These are phyloP conservation scores for Paramacrobiotus metropolitanus DNA, from an alignment of 1,140 invertebrate genomes.

Conservation along the genomic window DNA sequence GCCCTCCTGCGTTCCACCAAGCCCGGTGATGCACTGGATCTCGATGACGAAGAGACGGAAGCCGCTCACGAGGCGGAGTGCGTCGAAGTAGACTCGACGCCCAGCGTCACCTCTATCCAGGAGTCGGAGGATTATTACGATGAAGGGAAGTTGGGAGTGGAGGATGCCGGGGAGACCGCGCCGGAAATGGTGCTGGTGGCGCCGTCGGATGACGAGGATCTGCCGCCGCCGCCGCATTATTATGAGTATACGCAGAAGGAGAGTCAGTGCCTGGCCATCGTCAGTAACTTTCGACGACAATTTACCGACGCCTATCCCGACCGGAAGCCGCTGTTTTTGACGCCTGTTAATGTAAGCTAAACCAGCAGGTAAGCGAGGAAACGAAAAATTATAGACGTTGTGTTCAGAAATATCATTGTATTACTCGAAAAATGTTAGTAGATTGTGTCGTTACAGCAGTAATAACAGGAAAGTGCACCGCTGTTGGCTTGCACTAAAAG, in stretches of 20 bases:
- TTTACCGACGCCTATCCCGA: slow-evolving; percentile 38
- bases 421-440: too few relatives aligned
- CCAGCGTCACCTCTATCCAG: neutral
- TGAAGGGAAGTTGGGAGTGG: neutral
- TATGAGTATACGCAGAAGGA: neutral
- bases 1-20: neutral
- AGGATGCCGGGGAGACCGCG: neutral
- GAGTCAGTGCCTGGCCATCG: slow-evolving; percentile 17
- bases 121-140: neutral
- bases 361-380: neutral
- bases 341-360: slow-evolving; percentile 51
- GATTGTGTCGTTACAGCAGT: too few relatives aligned
- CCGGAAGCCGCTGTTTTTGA: slow-evolving; percentile 44
- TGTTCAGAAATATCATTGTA: too few relatives aligned
- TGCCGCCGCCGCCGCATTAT: neutral
- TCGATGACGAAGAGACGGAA: neutral
- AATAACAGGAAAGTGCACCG: too few relatives aligned
- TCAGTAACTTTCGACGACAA: slow-evolving; percentile 50
- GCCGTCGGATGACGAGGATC: neutral
- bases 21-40: neutral
- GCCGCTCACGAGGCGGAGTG: neutral
- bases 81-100: neutral
- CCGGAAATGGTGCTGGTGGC: neutral
- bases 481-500: too few relatives aligned
- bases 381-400: neutral